These are phyloP conservation scores for Eupsittula cactorum DNA, from an alignment of 2,113 vertebrate genomes.

Conservation along the genomic window DNA sequence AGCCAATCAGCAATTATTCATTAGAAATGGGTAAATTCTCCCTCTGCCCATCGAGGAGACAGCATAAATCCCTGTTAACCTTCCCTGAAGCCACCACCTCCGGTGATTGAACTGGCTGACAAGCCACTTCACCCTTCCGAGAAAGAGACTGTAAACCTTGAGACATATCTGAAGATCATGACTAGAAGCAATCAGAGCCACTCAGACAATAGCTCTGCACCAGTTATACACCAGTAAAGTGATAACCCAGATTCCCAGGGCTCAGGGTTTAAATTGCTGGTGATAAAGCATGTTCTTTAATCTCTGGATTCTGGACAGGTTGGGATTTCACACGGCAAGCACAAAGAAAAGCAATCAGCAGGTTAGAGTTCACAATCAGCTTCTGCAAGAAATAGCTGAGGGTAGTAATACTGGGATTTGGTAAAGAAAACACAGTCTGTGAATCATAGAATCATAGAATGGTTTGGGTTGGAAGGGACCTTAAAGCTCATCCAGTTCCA, in stretches of 20 bases:
- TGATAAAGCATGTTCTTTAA: background rate
- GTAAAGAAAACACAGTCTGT: background rate
- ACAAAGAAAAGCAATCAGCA: fast-evolving
- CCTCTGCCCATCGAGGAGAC: background rate
- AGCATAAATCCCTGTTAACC: background rate
- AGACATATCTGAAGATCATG: fast-evolving
- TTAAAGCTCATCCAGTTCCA: background rate
- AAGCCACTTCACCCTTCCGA: background rate
- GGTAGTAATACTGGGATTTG: fast-evolving
- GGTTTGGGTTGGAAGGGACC: background rate
- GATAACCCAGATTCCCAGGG: background rate
- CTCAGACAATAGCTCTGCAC: fast-evolving
- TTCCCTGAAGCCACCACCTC: background rate
- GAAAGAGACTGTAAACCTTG: background rate
- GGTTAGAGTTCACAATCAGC: background rate
- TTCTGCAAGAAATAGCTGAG: fast-evolving
- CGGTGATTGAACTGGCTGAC: fast-evolving
- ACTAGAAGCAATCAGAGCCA: background rate
- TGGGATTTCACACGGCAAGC: fast-evolving
- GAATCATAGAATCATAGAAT: background rate
- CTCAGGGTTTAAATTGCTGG: background rate
- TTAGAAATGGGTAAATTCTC: background rate
- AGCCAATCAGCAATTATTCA: background rate
- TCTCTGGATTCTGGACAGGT: background rate
- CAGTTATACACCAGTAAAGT: fast-evolving